phyloP scores from a whole-genome alignment of 2,888 invertebrate species.

The Cheilosia grossa region DNA sequence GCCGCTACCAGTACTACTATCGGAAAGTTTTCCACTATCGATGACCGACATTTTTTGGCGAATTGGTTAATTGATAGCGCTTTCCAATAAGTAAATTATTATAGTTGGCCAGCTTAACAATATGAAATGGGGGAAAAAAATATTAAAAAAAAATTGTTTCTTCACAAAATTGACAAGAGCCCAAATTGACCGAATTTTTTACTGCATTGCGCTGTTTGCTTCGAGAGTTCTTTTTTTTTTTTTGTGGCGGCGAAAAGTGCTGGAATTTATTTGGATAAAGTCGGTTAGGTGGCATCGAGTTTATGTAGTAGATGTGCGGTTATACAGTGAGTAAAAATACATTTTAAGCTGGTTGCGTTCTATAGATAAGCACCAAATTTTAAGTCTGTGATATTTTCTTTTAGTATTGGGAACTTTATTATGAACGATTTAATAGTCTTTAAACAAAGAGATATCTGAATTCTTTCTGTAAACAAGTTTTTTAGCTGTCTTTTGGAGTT shows the following conservation, averaged over 20 bases:
- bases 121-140: slow-evolving; percentile 22
- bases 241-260: slow-evolving; percentile 68
- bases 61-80: slow-evolving; percentile 5
- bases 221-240: slow-evolving; percentile 41
- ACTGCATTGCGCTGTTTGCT: slow-evolving; percentile 74
- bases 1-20: slow-evolving; percentile 67
- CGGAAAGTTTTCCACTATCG: slow-evolving; percentile 69
- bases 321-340: neutral
- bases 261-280: slow-evolving; percentile 19
- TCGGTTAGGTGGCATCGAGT: slow-evolving; percentile 22
- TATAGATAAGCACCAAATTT: too few species aligned
- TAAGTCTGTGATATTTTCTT: too few species aligned
- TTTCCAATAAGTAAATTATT: slow-evolving; percentile 10
- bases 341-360: neutral
- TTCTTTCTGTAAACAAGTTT: too few species aligned
- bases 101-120: neutral
- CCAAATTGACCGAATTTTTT: slow-evolving; percentile 47
- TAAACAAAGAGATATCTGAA: too few species aligned
- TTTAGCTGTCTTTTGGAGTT: too few species aligned
- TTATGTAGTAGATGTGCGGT: slow-evolving; percentile 20
- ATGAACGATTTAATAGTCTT: too few species aligned
- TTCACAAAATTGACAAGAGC: slow-evolving; percentile 60
- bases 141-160: slow-evolving; percentile 12
- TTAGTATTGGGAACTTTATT: too few species aligned
- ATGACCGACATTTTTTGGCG: slow-evolving; percentile 58